Evolutionary conservation across 2,113 vertebrate genomes (phyloP).

Genomic region (Cricetomys ansorgei): DNA sequence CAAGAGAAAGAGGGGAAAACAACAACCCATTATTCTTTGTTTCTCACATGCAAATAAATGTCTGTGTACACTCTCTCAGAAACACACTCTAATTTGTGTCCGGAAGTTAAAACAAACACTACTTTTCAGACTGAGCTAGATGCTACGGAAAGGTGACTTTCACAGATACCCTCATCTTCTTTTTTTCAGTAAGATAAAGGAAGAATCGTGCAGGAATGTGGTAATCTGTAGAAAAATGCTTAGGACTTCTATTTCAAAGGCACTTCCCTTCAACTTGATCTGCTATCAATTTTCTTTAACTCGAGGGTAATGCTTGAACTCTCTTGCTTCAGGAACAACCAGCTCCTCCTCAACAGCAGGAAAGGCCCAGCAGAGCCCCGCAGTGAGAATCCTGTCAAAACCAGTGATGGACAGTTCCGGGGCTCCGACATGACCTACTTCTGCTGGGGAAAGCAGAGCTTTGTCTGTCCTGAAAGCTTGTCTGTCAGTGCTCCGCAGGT

Average conservation of each 20-base stretch:
- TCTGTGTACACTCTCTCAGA: background rate
- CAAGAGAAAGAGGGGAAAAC: slow-evolving; percentile 41
- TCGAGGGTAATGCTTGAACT: slow-evolving; percentile 4
- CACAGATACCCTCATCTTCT: background rate
- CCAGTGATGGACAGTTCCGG: background rate
- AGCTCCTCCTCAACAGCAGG: background rate
- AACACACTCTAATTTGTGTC: slow-evolving; percentile 11
- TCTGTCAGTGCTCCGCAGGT: slow-evolving; percentile 70
- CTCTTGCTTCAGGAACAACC: background rate
- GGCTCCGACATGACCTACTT: slow-evolving; percentile 51
- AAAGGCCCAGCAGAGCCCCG: background rate
- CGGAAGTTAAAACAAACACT: slow-evolving; percentile 1
- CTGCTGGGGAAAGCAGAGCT: background rate
- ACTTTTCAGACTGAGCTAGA: background rate
- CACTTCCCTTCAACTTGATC: slow-evolving; percentile 37
- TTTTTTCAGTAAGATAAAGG: background rate
- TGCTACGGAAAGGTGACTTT: background rate
- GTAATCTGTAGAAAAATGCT: slow-evolving; percentile 45
- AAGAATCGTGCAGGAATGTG: slow-evolving; percentile 6
- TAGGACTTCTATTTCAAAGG: slow-evolving; percentile 58
- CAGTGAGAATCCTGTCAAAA: slow-evolving; percentile 50
- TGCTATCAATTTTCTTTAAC: slow-evolving; percentile 65
- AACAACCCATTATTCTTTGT: slow-evolving; percentile 55
- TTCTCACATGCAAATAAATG: slow-evolving; percentile 51
- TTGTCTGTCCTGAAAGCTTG: slow-evolving; percentile 66